Evolutionary conservation across 2,888 invertebrate species (phyloP), one percentile per base, ranked within the genome.

Genomic region (Pristionchus entomophagus): DNA sequence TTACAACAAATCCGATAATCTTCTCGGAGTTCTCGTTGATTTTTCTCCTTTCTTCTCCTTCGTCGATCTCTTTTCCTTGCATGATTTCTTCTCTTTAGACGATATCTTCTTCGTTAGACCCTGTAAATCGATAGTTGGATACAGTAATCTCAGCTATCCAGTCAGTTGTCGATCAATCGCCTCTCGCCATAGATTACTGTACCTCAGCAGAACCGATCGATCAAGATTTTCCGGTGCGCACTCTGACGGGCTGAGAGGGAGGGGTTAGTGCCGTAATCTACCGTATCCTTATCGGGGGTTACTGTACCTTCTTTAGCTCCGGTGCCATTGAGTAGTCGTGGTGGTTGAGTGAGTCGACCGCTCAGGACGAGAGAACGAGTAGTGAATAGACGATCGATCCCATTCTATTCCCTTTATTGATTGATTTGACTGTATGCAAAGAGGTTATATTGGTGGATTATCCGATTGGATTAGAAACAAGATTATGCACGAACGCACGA

Each of bases 161-260:
- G 8, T 73, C 73, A 73, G 73, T 73, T 38, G 5, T 38, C 38
- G 38, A 69, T 69, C 38, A n/a, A 6, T 14, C 45, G n/a, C n/a
- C 45, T 77, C 73, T 41, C 45, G 45, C 45, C 14, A 22, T 22
- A 4, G 38, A 38, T 1, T 69, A 73, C 73, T 8, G 73, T 73
- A 73, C 73, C 73, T 73, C 73, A 8, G 73, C 73, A 45, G 73
- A 73, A 12, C 65, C 65, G 65, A 41, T 73, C 6, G 73, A 73
- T 17, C 35, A n/a, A 14, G 73, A 73, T 45, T 73, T 69, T 38
- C 65, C 65, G 35, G 65, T 73, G 73, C 73, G 73, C 26, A 26
- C 41, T 73, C 19, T 73, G 73, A 73, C 73, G 73, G 73, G 73
- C 73, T 73, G 73, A n/a, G n/a, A 41, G 2, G 22, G 22, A 26